A percentile compares a stretch with the other conserved stretches of the same genome.
Evolutionary conservation across 1,140 invertebrate species (phyloP).

Genomic region (Nasonia longicornis): DNA sequence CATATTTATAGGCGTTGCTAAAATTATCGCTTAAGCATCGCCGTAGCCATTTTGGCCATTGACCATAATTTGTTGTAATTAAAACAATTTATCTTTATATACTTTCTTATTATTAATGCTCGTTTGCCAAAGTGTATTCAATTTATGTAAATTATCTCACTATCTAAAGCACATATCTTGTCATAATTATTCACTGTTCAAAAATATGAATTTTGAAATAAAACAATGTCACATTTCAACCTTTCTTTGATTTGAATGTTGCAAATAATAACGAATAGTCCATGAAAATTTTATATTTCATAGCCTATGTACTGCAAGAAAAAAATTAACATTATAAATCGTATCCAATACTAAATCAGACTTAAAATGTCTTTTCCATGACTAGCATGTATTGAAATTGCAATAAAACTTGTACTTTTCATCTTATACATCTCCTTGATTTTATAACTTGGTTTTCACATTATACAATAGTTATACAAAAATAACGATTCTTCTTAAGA

Average conservation of each 20-base stretch:
- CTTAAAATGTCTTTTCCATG: neutral
- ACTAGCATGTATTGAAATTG: neutral
- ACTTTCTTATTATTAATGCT: slow-evolving; percentile 41
- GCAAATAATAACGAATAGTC: neutral
- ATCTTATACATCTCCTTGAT: neutral
- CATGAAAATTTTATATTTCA: neutral
- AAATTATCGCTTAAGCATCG: slow-evolving; percentile 32
- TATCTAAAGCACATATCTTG: slow-evolving; percentile 33
- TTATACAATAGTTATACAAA: too few species aligned
- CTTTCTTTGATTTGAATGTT: neutral
- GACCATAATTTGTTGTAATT: slow-evolving; percentile 36
- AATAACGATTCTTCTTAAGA: too few species aligned
- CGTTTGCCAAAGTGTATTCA: slow-evolving; percentile 46
- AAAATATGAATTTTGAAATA: slow-evolving; percentile 29
- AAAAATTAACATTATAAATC: neutral
- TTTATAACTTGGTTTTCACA: too few species aligned
- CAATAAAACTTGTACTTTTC: neutral
- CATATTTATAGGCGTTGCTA: slow-evolving; percentile 37
- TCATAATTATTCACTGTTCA: slow-evolving; percentile 32
- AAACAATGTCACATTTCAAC: slow-evolving; percentile 14
- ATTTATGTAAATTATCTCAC: slow-evolving; percentile 45
- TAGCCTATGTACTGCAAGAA: neutral
- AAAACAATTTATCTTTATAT: slow-evolving; percentile 40
- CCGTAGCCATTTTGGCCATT: slow-evolving; percentile 32
- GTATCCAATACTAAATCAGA: neutral